Evolutionary conservation across 2,888 invertebrate genomes (phyloP), one percentile per base, ranked within the genome.

Genomic region (Ptychoptera contaminata): DNA sequence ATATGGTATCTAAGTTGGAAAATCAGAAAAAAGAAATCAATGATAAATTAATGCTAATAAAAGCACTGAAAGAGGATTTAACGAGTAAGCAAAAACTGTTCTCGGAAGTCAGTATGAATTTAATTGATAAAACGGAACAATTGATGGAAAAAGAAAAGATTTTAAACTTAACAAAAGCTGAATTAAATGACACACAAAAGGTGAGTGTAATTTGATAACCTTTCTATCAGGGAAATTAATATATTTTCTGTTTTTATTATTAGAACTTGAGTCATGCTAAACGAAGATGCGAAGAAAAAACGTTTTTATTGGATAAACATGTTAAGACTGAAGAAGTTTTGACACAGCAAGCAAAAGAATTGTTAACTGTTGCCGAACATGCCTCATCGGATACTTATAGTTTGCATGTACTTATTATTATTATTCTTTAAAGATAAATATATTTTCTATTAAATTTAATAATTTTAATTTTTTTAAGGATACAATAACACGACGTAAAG

Each of bases 341-440:
- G n/a, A n/a, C n/a, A n/a, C n/a, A n/a, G n/a, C n/a, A n/a, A n/a
- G n/a, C n/a, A n/a, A n/a, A n/a, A n/a, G n/a, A n/a, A n/a, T n/a
- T n/a, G n/a, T n/a, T n/a, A n/a, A n/a, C n/a, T n/a, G n/a, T n/a
- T n/a, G n/a, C n/a, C n/a, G n/a, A n/a, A n/a, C n/a, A n/a, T n/a
- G n/a, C n/a, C n/a, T n/a, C n/a, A n/a, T n/a, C n/a, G n/a, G n/a
- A n/a, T n/a, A n/a, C n/a, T n/a, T 55, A 63, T 1, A 66, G 70
- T 37, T 66, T 90, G 8, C 82, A 83, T 53, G 74, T 75, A 49
- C n/a, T n/a, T n/a, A n/a, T n/a, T n/a, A n/a, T n/a, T n/a, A 75
- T 74, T 50, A 12, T n/a, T 36, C 14, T 36, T 11, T 8, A 71
- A 30, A 70, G 73, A 49, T 67, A 61, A 72, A 72, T 12, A 39